phyloP scores from a whole-genome alignment of 2,888 invertebrate genomes.

The Exephanes ischioxanthus region DNA sequence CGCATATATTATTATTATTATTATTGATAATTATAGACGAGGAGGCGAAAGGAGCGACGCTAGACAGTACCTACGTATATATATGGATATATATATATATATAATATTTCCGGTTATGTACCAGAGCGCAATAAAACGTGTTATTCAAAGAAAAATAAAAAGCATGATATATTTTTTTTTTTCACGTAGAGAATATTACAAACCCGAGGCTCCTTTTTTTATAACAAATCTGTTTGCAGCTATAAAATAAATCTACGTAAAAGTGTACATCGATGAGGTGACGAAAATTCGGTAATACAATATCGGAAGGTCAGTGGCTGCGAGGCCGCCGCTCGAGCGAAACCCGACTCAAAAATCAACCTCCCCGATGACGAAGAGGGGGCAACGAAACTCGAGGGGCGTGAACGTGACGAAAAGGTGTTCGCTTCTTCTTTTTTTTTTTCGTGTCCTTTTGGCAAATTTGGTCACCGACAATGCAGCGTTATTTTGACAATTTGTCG shows the following conservation, averaged over 20 bases:
- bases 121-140: constrained; percentile 73
- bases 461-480: constrained; percentile 32
- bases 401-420: constrained; percentile 27
- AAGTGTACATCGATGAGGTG: background rate
- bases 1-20: constrained; percentile 25
- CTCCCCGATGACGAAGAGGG: background rate
- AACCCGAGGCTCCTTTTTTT: too few relatives aligned
- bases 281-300: background rate
- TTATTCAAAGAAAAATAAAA: constrained; percentile 58
- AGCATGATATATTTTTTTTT: background rate
- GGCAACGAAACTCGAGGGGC: constrained; percentile 18
- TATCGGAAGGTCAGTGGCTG: background rate
- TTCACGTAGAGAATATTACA: background rate
- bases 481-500: constrained; percentile 74
- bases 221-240: too few relatives aligned
- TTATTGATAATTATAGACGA: constrained; percentile 31
- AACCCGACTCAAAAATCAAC: background rate
- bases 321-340: background rate
- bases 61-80: constrained; percentile 32
- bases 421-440: background rate
- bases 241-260: background rate
- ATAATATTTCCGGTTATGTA: constrained; percentile 70
- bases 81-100: constrained; percentile 39
- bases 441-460: constrained; percentile 37
- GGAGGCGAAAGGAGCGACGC: constrained; percentile 8